A percentile compares a stretch with the other conserved stretches of the same genome.
These are phyloP conservation scores for Poecile atricapillus DNA, from an alignment of 2,113 vertebrate species.

Conservation along the genomic window DNA sequence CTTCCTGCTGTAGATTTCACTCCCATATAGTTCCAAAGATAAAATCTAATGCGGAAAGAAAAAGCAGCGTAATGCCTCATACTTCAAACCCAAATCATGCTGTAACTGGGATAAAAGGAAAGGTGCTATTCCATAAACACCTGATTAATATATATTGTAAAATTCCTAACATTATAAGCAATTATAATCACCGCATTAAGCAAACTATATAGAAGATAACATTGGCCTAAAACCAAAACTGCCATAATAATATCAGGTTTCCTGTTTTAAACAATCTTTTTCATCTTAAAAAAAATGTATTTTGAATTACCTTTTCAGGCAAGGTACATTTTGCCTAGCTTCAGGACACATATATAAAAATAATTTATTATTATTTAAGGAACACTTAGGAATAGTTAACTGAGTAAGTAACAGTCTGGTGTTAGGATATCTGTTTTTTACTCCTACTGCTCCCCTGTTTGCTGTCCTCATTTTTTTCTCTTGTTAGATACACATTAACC, in stretches of 20 bases:
- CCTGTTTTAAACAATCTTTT: constrained; percentile 22
- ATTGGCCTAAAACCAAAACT: background rate
- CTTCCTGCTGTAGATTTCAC: constrained; percentile 28
- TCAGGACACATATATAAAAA: background rate
- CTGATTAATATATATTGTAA: constrained; percentile 2
- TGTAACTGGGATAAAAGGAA: constrained; percentile 6
- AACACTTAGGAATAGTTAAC: background rate
- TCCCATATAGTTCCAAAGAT: constrained; percentile 23
- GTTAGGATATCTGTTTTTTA: background rate
- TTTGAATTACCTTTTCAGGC: background rate
- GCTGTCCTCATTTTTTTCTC: constrained; percentile 18
- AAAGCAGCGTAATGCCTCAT: background rate
- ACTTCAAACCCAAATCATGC: background rate
- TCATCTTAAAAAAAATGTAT: background rate
- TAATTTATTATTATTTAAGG: background rate
- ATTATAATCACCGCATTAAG: background rate
- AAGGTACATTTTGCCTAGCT: background rate
- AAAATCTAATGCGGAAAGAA: constrained; percentile 24
- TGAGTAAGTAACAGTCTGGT: background rate
- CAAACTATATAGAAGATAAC: background rate
- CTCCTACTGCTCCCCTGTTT: background rate
- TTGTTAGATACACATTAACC: constrained; percentile 38
- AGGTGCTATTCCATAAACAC: background rate
- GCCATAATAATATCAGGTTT: background rate
- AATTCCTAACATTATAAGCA: background rate